Conservation (phyloP, 64 coral and sea anemone species). For the Dendronephthya gigantea region DNA sequence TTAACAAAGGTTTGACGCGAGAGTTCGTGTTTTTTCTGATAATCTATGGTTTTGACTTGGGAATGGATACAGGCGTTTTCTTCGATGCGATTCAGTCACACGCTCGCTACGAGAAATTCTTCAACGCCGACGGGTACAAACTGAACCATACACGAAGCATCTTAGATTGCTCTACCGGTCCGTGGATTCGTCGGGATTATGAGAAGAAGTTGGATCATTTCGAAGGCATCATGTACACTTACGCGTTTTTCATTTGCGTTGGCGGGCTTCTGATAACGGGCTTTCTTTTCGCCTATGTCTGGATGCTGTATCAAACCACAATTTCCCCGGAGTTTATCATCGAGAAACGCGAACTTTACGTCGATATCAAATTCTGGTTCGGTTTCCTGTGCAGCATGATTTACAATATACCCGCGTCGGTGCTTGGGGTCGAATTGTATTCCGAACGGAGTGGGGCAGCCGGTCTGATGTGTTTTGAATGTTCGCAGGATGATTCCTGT, state of each 20-base stretch:
- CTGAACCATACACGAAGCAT: background rate
- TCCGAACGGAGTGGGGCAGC: conserved; percentile 33
- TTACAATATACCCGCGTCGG: conserved; percentile 59
- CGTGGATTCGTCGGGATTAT: conserved; percentile 1
- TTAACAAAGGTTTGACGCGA: conserved; percentile 5
- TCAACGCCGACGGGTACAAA: background rate
- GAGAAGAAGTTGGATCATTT: conserved; percentile 13
- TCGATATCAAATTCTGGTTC: conserved; percentile 49
- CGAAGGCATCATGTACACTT: conserved; percentile 15
- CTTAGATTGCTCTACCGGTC: background rate
- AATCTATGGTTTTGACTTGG: background rate
- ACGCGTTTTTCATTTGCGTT: background rate
- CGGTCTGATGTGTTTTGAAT: conserved; percentile 62
- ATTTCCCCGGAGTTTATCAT: conserved; percentile 32
- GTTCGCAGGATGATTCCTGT: conserved; percentile 45
- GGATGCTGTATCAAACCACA: conserved; percentile 42
- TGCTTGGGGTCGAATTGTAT: conserved; percentile 50
- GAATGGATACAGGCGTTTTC: background rate
- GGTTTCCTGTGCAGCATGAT: conserved; percentile 66
- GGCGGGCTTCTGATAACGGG: background rate
- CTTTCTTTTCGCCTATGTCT: conserved; percentile 24
- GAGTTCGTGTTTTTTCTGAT: conserved; percentile 7
- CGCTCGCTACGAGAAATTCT: background rate
- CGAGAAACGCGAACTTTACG: conserved; percentile 43
- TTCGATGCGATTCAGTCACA: conserved; percentile 1